phyloP scores from a whole-genome alignment of 2,797 vertebrate species.

The Poeciliopsis infans region DNA sequence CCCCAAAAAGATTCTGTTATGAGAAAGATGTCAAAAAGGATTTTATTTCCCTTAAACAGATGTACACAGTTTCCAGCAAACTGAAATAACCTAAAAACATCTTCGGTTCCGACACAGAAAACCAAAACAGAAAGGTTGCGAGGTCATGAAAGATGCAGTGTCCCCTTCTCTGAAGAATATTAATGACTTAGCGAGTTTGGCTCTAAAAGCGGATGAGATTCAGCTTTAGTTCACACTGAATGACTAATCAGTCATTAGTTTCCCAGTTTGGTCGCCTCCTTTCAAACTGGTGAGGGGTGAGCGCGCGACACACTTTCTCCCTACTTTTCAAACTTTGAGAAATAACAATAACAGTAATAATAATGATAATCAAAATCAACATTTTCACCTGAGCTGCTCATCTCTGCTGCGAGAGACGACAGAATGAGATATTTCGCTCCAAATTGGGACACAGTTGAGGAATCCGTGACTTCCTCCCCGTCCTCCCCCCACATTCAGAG shows the following conservation, averaged over 20 bases:
- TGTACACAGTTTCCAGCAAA: too few relatives aligned
- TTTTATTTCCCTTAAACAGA: too few relatives aligned
- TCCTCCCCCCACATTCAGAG: not conserved
- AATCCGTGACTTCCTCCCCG: not conserved
- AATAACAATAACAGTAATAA: not conserved
- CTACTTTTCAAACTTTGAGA: slow-evolving; percentile 21
- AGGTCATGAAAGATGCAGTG: not conserved
- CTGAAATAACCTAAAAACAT: not conserved
- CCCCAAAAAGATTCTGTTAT: too few relatives aligned
- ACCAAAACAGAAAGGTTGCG: not conserved
- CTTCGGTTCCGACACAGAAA: not conserved
- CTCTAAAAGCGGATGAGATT: not conserved
- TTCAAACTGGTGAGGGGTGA: slow-evolving; percentile 71
- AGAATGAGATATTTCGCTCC: slow-evolving; percentile 8
- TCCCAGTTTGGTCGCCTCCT: not conserved
- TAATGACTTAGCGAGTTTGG: not conserved
- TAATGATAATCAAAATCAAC: slow-evolving; percentile 26
- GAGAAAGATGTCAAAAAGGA: too few relatives aligned
- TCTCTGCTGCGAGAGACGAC: slow-evolving; percentile 36
- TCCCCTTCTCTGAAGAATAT: not conserved
- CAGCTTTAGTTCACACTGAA: not conserved
- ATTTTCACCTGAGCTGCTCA: slow-evolving; percentile 55
- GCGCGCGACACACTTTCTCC: slow-evolving; percentile 44
- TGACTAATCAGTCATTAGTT: slow-evolving; percentile 55
- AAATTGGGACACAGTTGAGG: not conserved